These are phyloP conservation scores for Chloroceryle aenea DNA, from an alignment of 2,113 vertebrate genomes.

Conservation along the genomic window DNA sequence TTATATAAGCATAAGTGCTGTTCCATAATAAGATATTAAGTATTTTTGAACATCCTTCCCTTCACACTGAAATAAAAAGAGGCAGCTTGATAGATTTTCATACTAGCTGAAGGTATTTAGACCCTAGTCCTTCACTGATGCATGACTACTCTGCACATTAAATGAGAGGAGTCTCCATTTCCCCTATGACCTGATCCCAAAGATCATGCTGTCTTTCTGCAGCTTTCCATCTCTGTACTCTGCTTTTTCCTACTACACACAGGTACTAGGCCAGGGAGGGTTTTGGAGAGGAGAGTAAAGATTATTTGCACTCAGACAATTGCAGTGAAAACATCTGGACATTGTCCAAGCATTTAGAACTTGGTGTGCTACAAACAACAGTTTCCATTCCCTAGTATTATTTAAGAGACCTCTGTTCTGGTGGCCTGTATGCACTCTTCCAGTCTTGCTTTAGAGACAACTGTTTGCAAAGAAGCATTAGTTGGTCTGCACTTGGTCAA, in stretches of 20 bases:
- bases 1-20: neutral
- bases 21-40: neutral
- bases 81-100: neutral
- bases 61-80: neutral
- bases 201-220: neutral
- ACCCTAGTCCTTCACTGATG: no score
- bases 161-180: neutral
- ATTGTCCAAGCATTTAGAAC: neutral
- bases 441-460: neutral
- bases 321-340: neutral
- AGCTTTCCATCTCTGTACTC: neutral
- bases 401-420: accelerated
- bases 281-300: neutral
- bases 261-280: neutral
- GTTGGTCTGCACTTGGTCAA: neutral
- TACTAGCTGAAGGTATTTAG: neutral
- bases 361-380: neutral
- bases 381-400: neutral
- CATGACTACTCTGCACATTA: accelerated
- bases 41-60: neutral
- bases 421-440: neutral
- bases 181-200: neutral
- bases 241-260: neutral
- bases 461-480: neutral
- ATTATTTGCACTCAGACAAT: neutral